Evolutionary conservation across 1,140 invertebrate species (phyloP).

Genomic region (Zaprionus inermis): DNA sequence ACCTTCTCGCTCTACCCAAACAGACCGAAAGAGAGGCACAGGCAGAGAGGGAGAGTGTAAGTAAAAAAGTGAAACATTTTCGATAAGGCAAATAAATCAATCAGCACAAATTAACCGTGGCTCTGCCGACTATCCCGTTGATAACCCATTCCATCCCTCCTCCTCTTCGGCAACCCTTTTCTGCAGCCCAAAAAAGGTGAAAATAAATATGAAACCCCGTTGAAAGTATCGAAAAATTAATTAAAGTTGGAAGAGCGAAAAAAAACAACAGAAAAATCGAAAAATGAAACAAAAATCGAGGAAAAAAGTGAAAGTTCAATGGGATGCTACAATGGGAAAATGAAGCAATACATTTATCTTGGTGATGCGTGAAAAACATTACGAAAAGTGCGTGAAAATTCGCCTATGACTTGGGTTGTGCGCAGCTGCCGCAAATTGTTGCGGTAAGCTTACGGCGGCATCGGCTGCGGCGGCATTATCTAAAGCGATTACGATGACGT

Average conservation of each 20-base stretch:
- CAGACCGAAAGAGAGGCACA: neutral
- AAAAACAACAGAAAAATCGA: neutral
- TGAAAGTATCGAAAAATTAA: conserved; percentile 65
- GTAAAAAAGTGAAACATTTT: conserved; percentile 52
- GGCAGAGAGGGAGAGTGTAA: no score
- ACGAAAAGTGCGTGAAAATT: conserved; percentile 58
- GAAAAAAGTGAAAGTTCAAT: conserved; percentile 75
- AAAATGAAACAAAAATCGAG: conserved; percentile 11
- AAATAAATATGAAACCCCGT: conserved; percentile 39
- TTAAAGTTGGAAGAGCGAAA: conserved; percentile 55
- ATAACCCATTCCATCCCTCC: conserved; percentile 51
- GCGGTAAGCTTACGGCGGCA: conserved; percentile 49
- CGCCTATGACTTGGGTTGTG: conserved; percentile 30
- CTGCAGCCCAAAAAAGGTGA: conserved; percentile 44
- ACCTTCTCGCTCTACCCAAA: conserved; percentile 5
- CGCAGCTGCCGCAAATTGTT: conserved; percentile 55
- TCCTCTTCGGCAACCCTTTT: conserved; percentile 3
- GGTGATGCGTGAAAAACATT: conserved; percentile 52
- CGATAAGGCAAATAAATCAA: conserved; percentile 59
- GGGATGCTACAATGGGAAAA: conserved; percentile 38
- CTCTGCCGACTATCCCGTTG: conserved; percentile 29
- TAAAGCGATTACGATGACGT: conserved; percentile 58
- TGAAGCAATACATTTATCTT: conserved; percentile 63
- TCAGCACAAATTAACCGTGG: conserved; percentile 43
- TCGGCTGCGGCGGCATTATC: conserved; percentile 53